These are phyloP conservation scores for Lepus timidus DNA, from an alignment of 2,113 vertebrate species.

Conservation along the genomic window DNA sequence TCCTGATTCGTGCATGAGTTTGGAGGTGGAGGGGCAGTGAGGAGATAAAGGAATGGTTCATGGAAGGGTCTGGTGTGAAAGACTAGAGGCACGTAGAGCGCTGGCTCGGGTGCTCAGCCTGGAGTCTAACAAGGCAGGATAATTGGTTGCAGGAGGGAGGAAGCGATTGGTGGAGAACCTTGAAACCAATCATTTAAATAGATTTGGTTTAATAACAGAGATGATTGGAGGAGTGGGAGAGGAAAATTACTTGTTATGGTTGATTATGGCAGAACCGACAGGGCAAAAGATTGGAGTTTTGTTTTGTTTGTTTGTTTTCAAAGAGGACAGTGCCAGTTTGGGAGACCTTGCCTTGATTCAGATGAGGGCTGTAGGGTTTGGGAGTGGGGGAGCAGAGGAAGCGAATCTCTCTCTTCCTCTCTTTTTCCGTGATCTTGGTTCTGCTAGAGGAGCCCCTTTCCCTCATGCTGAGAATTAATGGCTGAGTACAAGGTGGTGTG, in stretches of 20 bases:
- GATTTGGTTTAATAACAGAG: constrained; percentile 19
- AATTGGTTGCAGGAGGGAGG: constrained; percentile 36
- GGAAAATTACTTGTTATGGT: constrained; percentile 43
- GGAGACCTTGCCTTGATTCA: constrained; percentile 29
- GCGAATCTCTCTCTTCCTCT: not conserved
- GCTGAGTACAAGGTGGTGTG: not conserved
- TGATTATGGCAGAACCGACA: constrained; percentile 67
- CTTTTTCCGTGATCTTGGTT: not conserved
- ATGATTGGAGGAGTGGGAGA: constrained; percentile 31
- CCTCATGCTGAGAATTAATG: constrained; percentile 29
- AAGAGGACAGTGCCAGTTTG: constrained; percentile 44
- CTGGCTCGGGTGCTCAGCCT: not conserved
- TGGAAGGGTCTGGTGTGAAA: not conserved
- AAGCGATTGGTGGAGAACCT: constrained; percentile 42
- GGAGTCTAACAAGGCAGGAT: not conserved
- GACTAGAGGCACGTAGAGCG: not conserved
- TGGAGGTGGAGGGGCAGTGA: no score
- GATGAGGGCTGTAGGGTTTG: not conserved
- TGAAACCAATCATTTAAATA: constrained; percentile 64
- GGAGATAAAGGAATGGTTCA: not conserved
- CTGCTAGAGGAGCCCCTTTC: not conserved
- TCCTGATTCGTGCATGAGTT: not conserved
- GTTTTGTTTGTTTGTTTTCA: not conserved
- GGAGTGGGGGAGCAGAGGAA: constrained; percentile 3
- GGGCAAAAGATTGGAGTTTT: constrained; percentile 6